Base-by-base conservation (phyloP, 1,140 invertebrate genomes). In the Conus ventricosus region DNA sequence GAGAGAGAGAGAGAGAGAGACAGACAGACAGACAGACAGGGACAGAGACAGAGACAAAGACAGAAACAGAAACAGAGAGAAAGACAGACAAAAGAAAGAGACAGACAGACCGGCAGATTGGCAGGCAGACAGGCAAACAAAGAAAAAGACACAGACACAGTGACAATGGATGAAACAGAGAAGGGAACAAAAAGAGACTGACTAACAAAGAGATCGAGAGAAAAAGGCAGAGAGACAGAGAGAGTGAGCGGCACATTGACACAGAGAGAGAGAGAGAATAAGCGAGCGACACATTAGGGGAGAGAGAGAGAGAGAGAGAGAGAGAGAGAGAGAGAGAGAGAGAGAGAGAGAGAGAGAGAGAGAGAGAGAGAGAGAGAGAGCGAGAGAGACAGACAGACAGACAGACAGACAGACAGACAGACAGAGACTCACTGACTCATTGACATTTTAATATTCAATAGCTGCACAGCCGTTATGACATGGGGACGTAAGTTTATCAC, bases 181-280 rank as follows among this genome's bases (percentile, higher is more conserved):
- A 75, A 25, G 17, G 76, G 4, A 10, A 57, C 17, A 83, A 7
- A 0, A n/a, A 55, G 54, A 27, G 57, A 84, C 11, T n/a, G 82
- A 84, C 51, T 57, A 25, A 53, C 11, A 27, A 11, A 10, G n/a
- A 63, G 51, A 84, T 17, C 6, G 54, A 55, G 53, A 55, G 57
- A 63, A 57, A 4, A 8, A 63, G 23, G 51, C 27, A 86, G 53
- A 71, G 76, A 51, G 76, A 78, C 25, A 78, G 76, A 78, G 25
- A 27, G 39, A 51, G 39, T 13, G 39, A 51, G 39, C 1, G 39
- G 23, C 4, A 84, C 51, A 55, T 51, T 54, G 86, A 87, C 57
- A 17, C 10, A 87, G 86, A 53, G 71, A 80, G 4, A 87, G 75
- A 87, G 53, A 82, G n/a, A n/a, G n/a, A 71, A 87, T 25, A 71